Evolutionary conservation across 1,140 invertebrate genomes (phyloP), one percentile per base, ranked within the genome.

Genomic region (Macrocentrus cingulum): DNA sequence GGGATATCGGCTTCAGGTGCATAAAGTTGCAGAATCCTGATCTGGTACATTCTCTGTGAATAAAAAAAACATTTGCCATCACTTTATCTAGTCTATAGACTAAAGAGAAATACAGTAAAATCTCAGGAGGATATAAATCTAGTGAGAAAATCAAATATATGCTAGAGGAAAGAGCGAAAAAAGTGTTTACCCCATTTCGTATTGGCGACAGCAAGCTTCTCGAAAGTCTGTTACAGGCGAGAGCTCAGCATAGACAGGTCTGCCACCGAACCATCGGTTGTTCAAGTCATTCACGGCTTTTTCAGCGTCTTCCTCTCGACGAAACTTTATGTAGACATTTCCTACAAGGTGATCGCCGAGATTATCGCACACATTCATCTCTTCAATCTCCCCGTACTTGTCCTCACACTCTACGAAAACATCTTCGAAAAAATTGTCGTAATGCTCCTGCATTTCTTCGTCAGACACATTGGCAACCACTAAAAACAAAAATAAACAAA

Each of bases 301-400:
- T 75, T 99, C 97, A 2, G 97, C 97, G 83, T 99, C 96, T 76
- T 98, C 96, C 80, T 99, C 97, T 65, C 91, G 86, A n/a, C 94
- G 89, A 79, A 98, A 99, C 89, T 98, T 98, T 41, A 98, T 95
- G 77, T 98, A 98, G 36, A 98, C 96, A 86, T 98, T 98, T 52
- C 97, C 97, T 45, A 98, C 95, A 32, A 99, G 81, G 78, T 99
- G 97, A 77, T 99, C 97, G 25, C 96, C 96, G 46, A 99, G 84
- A 80, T 99, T 99, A 77, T 99, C 97, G 83, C 97, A 99, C 16
- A 99, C 95, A 82, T 99, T 99, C 95, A 99, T 98, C 80, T 99
- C 97, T 83, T 99, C 97, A 70, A 99, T 98, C 81, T 98, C 95
- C 1, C 96, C 97, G 84, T 99, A 99, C 84, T 97, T 98, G 69